phyloP scores from a whole-genome alignment of 2,888 invertebrate genomes.

The Actias luna region DNA sequence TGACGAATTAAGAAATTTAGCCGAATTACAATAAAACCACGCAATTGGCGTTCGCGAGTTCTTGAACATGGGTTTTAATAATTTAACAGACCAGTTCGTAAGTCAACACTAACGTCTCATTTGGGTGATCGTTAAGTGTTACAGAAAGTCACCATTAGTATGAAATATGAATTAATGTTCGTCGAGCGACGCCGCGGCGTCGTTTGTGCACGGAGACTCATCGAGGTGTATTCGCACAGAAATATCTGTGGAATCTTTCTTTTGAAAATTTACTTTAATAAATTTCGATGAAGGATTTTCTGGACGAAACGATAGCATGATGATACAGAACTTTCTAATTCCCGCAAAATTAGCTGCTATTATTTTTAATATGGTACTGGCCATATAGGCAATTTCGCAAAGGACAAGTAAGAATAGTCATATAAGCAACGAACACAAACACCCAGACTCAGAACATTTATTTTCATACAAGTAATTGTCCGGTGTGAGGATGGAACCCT shows the following conservation, averaged over 20 bases:
- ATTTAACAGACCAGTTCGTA: slow-evolving; percentile 40
- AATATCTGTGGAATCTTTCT: not conserved
- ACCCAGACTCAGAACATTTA: no score
- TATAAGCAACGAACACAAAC: no score
- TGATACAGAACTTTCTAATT: no score
- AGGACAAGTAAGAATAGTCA: no score
- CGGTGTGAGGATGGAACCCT: no score
- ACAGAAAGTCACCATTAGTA: slow-evolving; percentile 73
- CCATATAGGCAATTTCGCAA: no score
- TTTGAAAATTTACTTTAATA: not conserved
- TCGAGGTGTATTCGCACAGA: slow-evolving; percentile 38
- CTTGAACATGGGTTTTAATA: slow-evolving; percentile 34
- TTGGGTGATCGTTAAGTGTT: slow-evolving; percentile 69
- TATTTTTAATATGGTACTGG: no score
- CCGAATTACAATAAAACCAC: not conserved
- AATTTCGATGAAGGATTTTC: no score
- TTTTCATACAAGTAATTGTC: no score
- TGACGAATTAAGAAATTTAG: not conserved
- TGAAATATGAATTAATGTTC: slow-evolving; percentile 77
- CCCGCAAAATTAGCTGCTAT: no score
- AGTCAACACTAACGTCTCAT: slow-evolving; percentile 59
- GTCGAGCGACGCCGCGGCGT: slow-evolving; percentile 59
- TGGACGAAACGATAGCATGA: no score
- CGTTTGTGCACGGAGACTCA: slow-evolving; percentile 52
- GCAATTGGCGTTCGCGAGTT: not conserved